These are phyloP conservation scores for Trogon melanurus DNA, from an alignment of 2,113 vertebrate species.

Conservation along the genomic window DNA sequence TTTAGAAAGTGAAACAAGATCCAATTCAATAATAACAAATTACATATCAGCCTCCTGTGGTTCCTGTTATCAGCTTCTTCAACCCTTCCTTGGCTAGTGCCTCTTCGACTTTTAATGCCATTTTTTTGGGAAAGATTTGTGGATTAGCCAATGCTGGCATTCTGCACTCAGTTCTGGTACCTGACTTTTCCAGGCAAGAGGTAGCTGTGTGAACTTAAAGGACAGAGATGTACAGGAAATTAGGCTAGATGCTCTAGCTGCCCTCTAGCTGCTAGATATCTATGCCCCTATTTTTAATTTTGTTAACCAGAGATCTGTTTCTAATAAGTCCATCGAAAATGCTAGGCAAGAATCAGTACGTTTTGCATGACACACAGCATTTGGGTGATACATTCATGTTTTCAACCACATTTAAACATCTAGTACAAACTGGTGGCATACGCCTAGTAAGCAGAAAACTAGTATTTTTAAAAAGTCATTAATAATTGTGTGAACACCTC, in stretches of 20 bases:
- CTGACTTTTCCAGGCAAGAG: not conserved
- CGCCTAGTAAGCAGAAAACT: not conserved
- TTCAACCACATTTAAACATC: not conserved
- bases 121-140: not conserved
- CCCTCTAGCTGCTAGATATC: not conserved
- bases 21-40: not conserved
- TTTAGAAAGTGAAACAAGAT: not conserved
- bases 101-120: not conserved
- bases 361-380: not conserved
- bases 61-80: not conserved
- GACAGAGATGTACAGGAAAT: not conserved
- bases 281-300: not conserved
- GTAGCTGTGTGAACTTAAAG: not conserved
- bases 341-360: not conserved
- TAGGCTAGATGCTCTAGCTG: not conserved
- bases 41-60: not conserved
- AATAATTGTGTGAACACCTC: not conserved
- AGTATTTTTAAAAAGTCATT: not conserved
- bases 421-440: not conserved
- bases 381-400: not conserved
- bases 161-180: not conserved
- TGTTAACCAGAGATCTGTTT: not conserved
- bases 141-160: not conserved
- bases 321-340: not conserved
- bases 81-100: not conserved